Base-by-base conservation (phyloP, 2,113 vertebrate species). In the Gallinago jamesoni region DNA sequence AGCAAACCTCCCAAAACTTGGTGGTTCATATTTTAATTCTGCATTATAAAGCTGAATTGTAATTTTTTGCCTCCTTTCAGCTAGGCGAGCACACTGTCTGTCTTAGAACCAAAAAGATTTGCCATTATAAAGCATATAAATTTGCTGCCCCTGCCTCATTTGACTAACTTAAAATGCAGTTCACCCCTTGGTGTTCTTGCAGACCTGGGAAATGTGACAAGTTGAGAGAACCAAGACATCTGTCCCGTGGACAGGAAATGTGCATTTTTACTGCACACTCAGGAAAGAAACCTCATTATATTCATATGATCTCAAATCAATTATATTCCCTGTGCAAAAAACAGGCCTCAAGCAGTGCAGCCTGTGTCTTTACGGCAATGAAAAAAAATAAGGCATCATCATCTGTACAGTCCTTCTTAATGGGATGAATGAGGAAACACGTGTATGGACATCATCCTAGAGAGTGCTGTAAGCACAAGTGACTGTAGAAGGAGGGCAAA, bases 241-340 rank as follows among this genome's bases (percentile, higher is more conserved):
- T 91, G 63, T 33, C 50, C 7, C 4, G 4, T 41, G 1, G 73
- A 47, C 88, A 95, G 75, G 93, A 97, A 95, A 93, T 43, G 45
- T 55, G 37, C 48, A 4, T 82, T 93, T 97, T 95, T 91, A 67
- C 84, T 84, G 93, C 30, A 20, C 20, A 4, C 33, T 66, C 47
- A 56, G 78, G 81, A 60, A 52, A 47, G 45, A 81, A 92, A 90
- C 75, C 91, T 90, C 89, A 80, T 95, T 89, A 95, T 45, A 69
- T 97, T 73, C 84, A 33, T 33, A 45, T 74, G 60, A 81, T 87
- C 73, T 77, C 76, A 56, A 68, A 81, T 35, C 66, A 83, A 7
- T 95, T 74, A 19, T 22, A 19, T 62, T 79, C 74, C 66, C 45
- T 24, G 53, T n/a, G 50, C 78, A 90, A 64, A 89, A 76, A 6